phyloP scores from a whole-genome alignment of 2,797 vertebrate genomes.

The Taeniopygia guttata region DNA sequence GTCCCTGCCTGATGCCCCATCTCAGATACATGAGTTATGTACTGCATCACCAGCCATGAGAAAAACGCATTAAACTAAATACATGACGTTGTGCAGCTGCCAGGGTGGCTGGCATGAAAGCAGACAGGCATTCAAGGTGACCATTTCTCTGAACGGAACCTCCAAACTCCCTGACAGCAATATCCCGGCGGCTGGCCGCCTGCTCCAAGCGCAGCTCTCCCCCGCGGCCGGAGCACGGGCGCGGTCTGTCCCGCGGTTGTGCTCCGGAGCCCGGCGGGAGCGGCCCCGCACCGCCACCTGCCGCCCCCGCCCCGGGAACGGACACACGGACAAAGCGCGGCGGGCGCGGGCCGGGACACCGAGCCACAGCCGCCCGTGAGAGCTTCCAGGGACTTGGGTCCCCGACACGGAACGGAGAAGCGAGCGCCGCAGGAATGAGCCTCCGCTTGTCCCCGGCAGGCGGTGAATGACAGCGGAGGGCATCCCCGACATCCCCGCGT shows the following conservation, averaged over 20 bases:
- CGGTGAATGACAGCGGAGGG: too few relatives aligned
- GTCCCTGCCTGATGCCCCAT: background rate
- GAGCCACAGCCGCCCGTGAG: background rate
- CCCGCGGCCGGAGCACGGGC: accelerated
- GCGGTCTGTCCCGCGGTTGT: accelerated
- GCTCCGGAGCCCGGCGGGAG: too few relatives aligned
- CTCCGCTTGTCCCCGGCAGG: background rate
- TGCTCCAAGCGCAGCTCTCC: background rate
- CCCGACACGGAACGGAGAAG: background rate
- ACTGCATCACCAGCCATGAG: background rate
- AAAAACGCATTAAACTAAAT: background rate
- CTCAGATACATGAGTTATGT: accelerated
- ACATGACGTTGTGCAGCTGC: too few relatives aligned
- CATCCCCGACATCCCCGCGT: accelerated
- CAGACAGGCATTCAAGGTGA: background rate
- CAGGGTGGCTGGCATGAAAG: background rate
- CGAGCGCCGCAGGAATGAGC: background rate
- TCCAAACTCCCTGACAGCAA: accelerated
- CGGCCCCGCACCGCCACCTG: slow-evolving; percentile 70
- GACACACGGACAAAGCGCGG: accelerated
- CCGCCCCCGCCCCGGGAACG: background rate
- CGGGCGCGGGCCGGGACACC: background rate
- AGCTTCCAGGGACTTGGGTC: background rate
- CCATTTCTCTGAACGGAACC: background rate
- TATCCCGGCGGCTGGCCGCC: background rate